These are phyloP conservation scores for Ruditapes philippinarum DNA, from an alignment of 1,140 invertebrate species.

Conservation along the genomic window DNA sequence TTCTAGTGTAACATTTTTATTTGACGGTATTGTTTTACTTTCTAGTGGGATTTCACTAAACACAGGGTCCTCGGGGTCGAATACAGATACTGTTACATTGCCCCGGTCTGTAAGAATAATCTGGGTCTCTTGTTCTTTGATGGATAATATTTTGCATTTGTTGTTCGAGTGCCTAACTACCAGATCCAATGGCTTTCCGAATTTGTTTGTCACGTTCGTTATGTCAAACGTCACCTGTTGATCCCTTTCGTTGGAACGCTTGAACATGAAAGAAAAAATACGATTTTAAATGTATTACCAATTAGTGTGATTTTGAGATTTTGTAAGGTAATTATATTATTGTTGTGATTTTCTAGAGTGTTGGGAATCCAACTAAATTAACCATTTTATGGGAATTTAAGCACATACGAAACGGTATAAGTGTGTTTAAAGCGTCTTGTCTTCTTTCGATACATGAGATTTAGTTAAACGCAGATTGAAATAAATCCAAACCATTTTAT, in stretches of 20 bases:
- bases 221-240: neutral
- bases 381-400: too few species aligned
- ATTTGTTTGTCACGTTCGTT: slow-evolving; percentile 5
- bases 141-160: neutral
- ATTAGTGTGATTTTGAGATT: too few species aligned
- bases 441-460: too few species aligned
- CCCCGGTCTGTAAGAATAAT: neutral
- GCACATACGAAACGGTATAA: too few species aligned
- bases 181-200: neutral
- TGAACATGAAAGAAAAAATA: neutral
- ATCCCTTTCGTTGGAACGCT: neutral
- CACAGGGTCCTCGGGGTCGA: neutral
- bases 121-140: neutral
- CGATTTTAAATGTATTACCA: too few species aligned
- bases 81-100: slow-evolving; percentile 10
- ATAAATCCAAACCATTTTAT: too few species aligned
- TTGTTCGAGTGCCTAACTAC: neutral
- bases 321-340: too few species aligned
- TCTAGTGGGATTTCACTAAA: neutral
- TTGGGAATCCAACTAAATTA: too few species aligned
- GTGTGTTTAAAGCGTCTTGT: too few species aligned
- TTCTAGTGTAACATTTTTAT: slow-evolving; percentile 6
- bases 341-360: too few species aligned
- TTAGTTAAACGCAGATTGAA: too few species aligned
- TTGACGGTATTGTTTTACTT: slow-evolving; percentile 4